Conservation (phyloP, 1,140 invertebrate genomes). For the Apis cerana region DNA sequence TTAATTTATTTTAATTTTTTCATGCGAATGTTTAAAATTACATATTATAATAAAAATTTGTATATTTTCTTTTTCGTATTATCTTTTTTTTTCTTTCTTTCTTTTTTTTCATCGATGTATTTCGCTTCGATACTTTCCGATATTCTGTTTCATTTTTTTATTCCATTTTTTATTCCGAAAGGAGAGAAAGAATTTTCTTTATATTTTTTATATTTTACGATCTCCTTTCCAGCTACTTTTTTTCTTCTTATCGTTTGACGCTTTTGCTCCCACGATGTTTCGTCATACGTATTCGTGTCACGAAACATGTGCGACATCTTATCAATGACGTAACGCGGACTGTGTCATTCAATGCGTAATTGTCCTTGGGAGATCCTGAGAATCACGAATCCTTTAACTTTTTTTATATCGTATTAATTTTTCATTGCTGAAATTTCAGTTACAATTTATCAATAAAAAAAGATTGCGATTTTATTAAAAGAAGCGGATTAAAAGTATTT, state of each 20-base stretch:
- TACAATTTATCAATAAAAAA: not conserved
- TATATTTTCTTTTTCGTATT: no score
- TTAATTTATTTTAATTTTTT: not conserved
- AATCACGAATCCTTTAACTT: not conserved
- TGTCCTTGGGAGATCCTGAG: not conserved
- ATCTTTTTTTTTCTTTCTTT: no score
- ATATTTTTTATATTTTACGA: not conserved
- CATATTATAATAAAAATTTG: no score
- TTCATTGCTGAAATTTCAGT: not conserved
- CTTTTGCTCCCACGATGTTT: not conserved
- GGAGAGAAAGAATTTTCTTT: not conserved
- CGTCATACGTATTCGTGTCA: slow-evolving; percentile 9
- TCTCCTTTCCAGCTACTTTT: not conserved
- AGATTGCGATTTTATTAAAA: no score
- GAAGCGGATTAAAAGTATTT: no score
- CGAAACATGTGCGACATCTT: slow-evolving; percentile 14
- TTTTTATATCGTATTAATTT: not conserved
- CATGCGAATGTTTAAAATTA: not conserved
- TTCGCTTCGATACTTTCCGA: no score
- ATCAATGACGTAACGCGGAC: slow-evolving; percentile 27
- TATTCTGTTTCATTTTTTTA: not conserved
- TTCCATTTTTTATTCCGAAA: not conserved
- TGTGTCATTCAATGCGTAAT: slow-evolving; percentile 1
- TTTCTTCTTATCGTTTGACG: no score
- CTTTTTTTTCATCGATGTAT: no score